A percentile compares a stretch with the other conserved stretches of the same genome.
Conservation (phyloP, 2,888 invertebrate genomes). For the Drosophila borborema region DNA sequence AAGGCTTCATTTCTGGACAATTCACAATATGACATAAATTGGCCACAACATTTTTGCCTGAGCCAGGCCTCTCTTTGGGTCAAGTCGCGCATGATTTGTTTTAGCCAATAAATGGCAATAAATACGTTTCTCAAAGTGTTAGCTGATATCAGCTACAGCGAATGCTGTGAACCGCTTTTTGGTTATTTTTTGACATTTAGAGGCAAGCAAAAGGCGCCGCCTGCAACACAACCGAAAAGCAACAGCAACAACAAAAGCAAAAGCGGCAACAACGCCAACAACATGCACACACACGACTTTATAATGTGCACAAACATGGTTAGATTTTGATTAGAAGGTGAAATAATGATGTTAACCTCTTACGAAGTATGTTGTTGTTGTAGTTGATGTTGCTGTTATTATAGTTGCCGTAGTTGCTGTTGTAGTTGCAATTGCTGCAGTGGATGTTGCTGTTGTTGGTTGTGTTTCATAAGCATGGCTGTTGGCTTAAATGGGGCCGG, state of each 20-base stretch:
- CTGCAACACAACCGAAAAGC: constrained; percentile 36
- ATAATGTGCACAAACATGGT: constrained; percentile 62
- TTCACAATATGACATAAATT: constrained; percentile 73
- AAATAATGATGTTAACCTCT: constrained; percentile 82
- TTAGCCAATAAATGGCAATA: constrained; percentile 57
- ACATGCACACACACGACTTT: constrained; percentile 41
- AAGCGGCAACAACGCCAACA: constrained; percentile 4
- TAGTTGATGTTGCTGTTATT: constrained; percentile 27
- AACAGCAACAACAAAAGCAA: constrained; percentile 7
- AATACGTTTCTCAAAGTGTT: constrained; percentile 56
- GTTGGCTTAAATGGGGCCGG: constrained; percentile 64
- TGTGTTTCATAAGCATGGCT: constrained; percentile 44
- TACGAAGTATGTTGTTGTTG: constrained; percentile 34
- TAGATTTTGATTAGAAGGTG: constrained; percentile 80
- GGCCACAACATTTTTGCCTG: constrained; percentile 51
- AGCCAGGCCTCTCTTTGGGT: constrained; percentile 40
- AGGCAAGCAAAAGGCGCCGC: constrained; percentile 72
- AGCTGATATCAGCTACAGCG: constrained; percentile 52
- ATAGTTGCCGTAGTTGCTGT: constrained; percentile 27
- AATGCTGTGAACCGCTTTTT: constrained; percentile 48
- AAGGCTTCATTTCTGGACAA: constrained; percentile 53
- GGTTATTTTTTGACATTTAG: constrained; percentile 72
- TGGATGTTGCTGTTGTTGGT: constrained; percentile 17
- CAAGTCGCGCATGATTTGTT: constrained; percentile 51
- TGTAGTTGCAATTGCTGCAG: constrained; percentile 4